A percentile compares a stretch with the other conserved stretches of the same genome.
Evolutionary conservation across 2,888 invertebrate genomes (phyloP).

Genomic region (Trichogramma dendrolimi): DNA sequence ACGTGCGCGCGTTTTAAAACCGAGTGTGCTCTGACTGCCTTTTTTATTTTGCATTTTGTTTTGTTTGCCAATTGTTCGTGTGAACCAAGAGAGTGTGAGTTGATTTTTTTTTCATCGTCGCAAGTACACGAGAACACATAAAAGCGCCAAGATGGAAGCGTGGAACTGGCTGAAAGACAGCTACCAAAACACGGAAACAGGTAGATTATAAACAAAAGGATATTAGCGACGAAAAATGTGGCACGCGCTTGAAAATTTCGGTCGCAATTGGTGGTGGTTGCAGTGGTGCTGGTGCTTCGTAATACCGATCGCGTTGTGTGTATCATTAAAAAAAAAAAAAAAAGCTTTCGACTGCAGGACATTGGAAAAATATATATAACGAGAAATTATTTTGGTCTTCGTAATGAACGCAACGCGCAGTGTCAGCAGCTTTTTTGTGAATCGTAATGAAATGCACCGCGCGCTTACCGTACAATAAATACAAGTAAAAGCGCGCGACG

Average conservation of each 20-base stretch:
- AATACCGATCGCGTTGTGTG: too few species aligned
- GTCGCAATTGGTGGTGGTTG: neutral
- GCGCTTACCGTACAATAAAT: too few species aligned
- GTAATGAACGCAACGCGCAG: too few species aligned
- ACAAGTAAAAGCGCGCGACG: too few species aligned
- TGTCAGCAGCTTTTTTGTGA: too few species aligned
- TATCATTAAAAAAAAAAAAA: too few species aligned
- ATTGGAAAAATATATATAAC: too few species aligned
- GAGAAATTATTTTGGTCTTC: too few species aligned
- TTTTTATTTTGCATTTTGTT: neutral
- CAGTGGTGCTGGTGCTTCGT: neutral
- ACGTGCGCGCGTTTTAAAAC: too few species aligned
- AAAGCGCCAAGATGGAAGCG: constrained; percentile 10
- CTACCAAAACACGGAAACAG: constrained; percentile 3
- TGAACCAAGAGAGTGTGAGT: neutral
- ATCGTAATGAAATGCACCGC: too few species aligned
- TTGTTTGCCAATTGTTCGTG: neutral
- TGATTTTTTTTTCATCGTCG: neutral
- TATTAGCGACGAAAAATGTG: neutral
- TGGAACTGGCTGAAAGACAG: neutral
- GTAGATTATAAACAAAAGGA: neutral
- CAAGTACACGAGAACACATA: neutral
- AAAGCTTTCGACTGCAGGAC: too few species aligned
- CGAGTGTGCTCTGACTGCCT: too few species aligned
- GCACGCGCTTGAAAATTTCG: neutral